Percentiles rank a stretch among this genome's conserved stretches.
These are phyloP conservation scores for Dolichopus griseipennis DNA, from an alignment of 2,888 invertebrate species.

Conservation along the genomic window DNA sequence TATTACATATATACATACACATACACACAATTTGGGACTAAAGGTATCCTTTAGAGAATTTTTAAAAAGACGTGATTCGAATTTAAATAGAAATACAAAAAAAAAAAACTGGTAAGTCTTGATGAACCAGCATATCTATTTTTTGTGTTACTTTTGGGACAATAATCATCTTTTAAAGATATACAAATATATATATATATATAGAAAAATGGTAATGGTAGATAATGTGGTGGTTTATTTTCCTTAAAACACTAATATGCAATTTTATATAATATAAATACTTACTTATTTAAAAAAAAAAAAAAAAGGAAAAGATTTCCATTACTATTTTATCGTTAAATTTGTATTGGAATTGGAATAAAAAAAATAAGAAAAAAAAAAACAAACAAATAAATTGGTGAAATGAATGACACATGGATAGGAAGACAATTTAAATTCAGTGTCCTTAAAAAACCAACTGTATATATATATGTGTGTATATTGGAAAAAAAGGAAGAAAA, in stretches of 20 bases:
- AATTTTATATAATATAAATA: no score
- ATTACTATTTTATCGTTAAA: background rate
- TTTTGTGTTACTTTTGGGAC: background rate
- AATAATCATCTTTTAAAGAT: slow-evolving; percentile 4
- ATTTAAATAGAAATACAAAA: background rate
- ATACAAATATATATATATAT: background rate
- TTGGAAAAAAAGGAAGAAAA: no score
- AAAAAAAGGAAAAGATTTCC: background rate
- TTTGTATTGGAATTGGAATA: background rate
- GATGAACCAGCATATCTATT: background rate
- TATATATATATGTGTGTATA: no score
- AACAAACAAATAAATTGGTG: background rate
- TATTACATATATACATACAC: no score
- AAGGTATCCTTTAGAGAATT: slow-evolving; percentile 1
- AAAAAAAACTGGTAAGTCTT: background rate
- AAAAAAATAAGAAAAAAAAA: background rate
- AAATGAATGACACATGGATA: background rate
- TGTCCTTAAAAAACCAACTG: background rate
- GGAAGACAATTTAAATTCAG: background rate
- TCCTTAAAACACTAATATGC: background rate
- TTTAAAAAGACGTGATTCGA: background rate
- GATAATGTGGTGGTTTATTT: background rate
- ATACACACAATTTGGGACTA: background rate
- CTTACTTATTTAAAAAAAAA: background rate
- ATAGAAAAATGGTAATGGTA: background rate